Percentiles rank a stretch among this genome's conserved stretches.
Evolutionary conservation across 2,113 vertebrate genomes (phyloP).

Genomic region (Datnioides undecimradiatus): DNA sequence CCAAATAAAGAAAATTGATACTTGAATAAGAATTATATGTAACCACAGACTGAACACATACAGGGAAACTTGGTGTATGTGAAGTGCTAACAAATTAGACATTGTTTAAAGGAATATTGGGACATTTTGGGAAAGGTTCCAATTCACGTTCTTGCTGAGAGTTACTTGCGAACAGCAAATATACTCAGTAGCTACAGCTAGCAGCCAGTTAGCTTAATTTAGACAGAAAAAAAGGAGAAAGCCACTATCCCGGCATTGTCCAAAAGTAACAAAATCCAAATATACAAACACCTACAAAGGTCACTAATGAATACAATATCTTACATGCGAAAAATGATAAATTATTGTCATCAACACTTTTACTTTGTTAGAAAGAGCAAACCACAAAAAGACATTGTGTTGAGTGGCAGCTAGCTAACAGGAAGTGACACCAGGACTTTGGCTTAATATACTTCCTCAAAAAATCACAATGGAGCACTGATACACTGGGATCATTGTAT

Average conservation of each 20-base stretch:
- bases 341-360: too few relatives aligned
- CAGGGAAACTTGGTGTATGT: too few relatives aligned
- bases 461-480: too few relatives aligned
- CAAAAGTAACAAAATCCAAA: neutral
- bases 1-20: neutral
- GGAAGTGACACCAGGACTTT: neutral
- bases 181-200: neutral
- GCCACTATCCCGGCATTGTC: neutral
- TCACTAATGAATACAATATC: too few relatives aligned
- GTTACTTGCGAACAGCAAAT: neutral
- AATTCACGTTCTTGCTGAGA: neutral
- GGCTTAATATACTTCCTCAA: neutral
- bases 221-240: neutral
- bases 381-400: too few relatives aligned
- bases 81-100: neutral
- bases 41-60: too few relatives aligned
- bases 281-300: neutral
- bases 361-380: too few relatives aligned
- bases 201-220: neutral
- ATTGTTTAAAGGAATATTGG: neutral
- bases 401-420: neutral
- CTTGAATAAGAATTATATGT: neutral
- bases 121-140: neutral
- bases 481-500: neutral
- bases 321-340: too few relatives aligned